Percentiles rank a stretch among this genome's conserved stretches.
phyloP scores from a whole-genome alignment of 2,113 vertebrate species.

The Parotia lawesii region DNA sequence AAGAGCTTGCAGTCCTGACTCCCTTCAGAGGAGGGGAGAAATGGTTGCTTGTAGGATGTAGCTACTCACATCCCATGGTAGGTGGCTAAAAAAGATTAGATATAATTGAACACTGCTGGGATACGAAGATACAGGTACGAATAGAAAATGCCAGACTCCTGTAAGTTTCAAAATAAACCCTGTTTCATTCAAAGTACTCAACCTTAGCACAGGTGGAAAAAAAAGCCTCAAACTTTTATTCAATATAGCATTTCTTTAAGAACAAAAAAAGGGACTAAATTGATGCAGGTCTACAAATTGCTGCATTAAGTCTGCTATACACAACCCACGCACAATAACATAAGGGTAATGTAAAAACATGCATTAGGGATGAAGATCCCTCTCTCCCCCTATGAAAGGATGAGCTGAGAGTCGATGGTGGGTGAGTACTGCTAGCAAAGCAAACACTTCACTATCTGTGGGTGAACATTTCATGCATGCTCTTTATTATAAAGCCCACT shows the following conservation, averaged over 20 bases:
- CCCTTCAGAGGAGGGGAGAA: not conserved
- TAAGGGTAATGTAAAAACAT: constrained; percentile 50
- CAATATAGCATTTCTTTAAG: constrained; percentile 6
- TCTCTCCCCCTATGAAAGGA: constrained; percentile 25
- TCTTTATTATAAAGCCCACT: constrained; percentile 53
- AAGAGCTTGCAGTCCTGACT: not conserved
- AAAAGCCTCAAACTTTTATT: constrained; percentile 1
- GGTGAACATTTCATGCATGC: constrained; percentile 38
- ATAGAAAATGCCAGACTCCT: not conserved
- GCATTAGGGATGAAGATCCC: constrained; percentile 54
- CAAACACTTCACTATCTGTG: constrained; percentile 55
- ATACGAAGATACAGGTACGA: not conserved
- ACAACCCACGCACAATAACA: constrained; percentile 10
- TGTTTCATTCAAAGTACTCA: not conserved
- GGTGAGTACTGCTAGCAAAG: constrained; percentile 34
- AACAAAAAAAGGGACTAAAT: constrained; percentile 3
- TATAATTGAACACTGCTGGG: not conserved
- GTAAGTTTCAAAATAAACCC: not conserved
- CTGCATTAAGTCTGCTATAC: constrained; percentile 55
- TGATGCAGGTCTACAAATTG: constrained; percentile 45
- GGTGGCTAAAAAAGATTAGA: not conserved
- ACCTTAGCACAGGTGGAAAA: not conserved
- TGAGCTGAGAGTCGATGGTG: constrained; percentile 45
- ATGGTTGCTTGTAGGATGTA: not conserved
- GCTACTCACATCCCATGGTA: not conserved